Conservation (phyloP, 2,888 invertebrate species). For the Horisme vitalbata region DNA sequence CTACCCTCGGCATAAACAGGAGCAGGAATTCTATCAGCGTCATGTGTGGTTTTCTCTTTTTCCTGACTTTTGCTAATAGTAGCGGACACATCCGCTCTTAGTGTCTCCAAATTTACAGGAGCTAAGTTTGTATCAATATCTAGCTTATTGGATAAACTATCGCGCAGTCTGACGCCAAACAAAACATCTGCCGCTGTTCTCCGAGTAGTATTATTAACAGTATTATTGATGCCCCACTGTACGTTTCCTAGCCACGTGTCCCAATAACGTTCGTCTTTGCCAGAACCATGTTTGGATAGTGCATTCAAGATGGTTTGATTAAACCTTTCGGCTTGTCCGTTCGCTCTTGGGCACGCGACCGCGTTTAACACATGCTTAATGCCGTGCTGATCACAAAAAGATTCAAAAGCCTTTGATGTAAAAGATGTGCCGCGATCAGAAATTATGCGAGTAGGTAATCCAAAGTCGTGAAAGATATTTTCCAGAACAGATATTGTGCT, state of each 20-base stretch:
- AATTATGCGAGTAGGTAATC: background rate
- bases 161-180: constrained; percentile 1
- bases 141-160: constrained; percentile 18
- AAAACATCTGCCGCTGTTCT: constrained; percentile 26
- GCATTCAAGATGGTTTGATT: constrained; percentile 7
- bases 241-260: constrained; percentile 23
- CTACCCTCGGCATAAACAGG: background rate
- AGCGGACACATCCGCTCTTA: background rate
- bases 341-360: too few species aligned
- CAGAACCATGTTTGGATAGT: constrained; percentile 5
- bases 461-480: constrained; percentile 8
- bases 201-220: constrained; percentile 23
- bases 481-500: constrained; percentile 24
- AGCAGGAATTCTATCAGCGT: constrained; percentile 1
- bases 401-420: constrained; percentile 46
- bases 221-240: constrained; percentile 33
- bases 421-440: constrained; percentile 28
- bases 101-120: background rate
- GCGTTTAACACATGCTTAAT: constrained; percentile 38
- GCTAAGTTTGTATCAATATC: background rate
- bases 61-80: background rate
- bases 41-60: constrained; percentile 1
- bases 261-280: constrained; percentile 24
- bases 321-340: constrained; percentile 35
- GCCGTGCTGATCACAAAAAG: constrained; percentile 39